These are phyloP conservation scores for Aspidapion aeneum DNA, from an alignment of 2,888 invertebrate genomes.

Conservation along the genomic window DNA sequence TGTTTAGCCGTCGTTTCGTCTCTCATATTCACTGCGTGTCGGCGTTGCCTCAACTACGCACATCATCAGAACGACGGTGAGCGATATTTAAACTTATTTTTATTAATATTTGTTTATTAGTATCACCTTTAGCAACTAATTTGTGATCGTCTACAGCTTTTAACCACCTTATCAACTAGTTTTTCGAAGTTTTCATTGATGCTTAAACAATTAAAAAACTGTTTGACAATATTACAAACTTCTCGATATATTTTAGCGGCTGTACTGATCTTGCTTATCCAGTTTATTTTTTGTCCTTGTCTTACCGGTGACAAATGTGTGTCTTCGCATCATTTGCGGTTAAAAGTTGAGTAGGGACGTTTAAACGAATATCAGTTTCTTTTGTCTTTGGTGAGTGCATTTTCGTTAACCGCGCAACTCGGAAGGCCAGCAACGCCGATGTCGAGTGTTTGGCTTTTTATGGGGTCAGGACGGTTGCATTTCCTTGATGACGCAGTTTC, in stretches of 20 bases:
- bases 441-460: background rate
- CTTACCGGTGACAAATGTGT: background rate
- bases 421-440: background rate
- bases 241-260: background rate
- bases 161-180: background rate
- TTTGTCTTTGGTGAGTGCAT: background rate
- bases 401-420: background rate
- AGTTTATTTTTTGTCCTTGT: background rate
- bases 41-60: conserved; percentile 38
- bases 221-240: background rate
- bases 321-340: background rate
- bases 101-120: background rate
- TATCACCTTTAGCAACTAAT: background rate
- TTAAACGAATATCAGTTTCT: background rate
- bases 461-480: background rate
- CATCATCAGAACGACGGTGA: conserved; percentile 35
- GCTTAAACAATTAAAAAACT: conserved; percentile 3
- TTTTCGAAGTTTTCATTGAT: conserved; percentile 6
- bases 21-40: conserved; percentile 33
- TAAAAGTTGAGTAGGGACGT: background rate
- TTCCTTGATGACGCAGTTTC: background rate
- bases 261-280: background rate
- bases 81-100: conserved; percentile 22
- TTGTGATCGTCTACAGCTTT: background rate
- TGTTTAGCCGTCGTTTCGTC: conserved; percentile 25